A percentile compares a stretch with the other conserved stretches of the same genome.
These are phyloP conservation scores for Drosophila arizonae DNA, from an alignment of 1,140 invertebrate species.

Conservation along the genomic window DNA sequence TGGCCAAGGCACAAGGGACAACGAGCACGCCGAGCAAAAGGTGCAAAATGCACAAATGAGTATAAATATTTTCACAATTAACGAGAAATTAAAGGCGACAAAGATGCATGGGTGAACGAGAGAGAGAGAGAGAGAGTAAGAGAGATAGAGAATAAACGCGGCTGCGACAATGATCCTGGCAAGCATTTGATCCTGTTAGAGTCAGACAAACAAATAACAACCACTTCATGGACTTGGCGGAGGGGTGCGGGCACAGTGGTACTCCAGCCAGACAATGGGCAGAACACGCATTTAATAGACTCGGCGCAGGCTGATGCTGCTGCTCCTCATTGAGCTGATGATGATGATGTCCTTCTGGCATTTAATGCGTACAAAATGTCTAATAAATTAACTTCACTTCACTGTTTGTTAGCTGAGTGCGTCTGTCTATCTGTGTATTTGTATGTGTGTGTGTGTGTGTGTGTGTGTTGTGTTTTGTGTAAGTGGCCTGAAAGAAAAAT, in stretches of 20 bases:
- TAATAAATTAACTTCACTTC: slow-evolving; percentile 82
- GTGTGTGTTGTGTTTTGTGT: slow-evolving; percentile 68
- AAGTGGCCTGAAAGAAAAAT: slow-evolving; percentile 78
- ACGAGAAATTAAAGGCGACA: slow-evolving; percentile 81
- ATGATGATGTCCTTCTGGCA: slow-evolving; percentile 80
- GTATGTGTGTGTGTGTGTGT: slow-evolving; percentile 12
- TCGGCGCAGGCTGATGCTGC: slow-evolving; percentile 31
- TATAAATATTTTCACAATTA: slow-evolving; percentile 82
- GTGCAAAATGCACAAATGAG: slow-evolving; percentile 81
- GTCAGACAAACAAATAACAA: slow-evolving; percentile 73
- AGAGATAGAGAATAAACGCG: slow-evolving; percentile 24
- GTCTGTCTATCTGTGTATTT: slow-evolving; percentile 37
- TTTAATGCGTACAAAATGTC: slow-evolving; percentile 80
- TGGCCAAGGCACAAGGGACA: not conserved
- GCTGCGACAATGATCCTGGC: slow-evolving; percentile 43
- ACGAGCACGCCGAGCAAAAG: slow-evolving; percentile 51
- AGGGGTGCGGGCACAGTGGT: slow-evolving; percentile 45
- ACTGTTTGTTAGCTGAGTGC: slow-evolving; percentile 31
- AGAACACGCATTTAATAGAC: slow-evolving; percentile 80
- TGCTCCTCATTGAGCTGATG: slow-evolving; percentile 31
- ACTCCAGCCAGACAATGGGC: slow-evolving; percentile 71
- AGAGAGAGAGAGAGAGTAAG: not conserved
- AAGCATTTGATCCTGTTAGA: slow-evolving; percentile 47
- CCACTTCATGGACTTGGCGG: slow-evolving; percentile 49
- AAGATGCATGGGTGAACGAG: slow-evolving; percentile 71